These are phyloP conservation scores for Lasioglossum leucozonium DNA, from an alignment of 2,888 invertebrate species.

Conservation along the genomic window DNA sequence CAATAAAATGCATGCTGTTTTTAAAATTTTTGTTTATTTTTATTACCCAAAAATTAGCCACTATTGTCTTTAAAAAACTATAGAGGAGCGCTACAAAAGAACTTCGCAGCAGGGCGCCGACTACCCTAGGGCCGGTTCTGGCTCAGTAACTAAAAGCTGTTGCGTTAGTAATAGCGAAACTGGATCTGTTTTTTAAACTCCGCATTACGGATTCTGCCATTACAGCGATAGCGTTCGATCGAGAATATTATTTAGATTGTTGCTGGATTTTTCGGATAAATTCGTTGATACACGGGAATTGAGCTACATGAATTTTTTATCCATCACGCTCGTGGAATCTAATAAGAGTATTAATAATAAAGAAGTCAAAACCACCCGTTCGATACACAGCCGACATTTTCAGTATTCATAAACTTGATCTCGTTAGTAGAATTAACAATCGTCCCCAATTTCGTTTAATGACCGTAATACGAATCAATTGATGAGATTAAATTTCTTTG, in stretches of 20 bases:
- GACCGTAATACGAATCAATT: neutral
- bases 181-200: conserved; percentile 17
- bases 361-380: neutral
- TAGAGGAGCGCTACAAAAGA: too few species aligned
- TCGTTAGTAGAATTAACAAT: neutral
- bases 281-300: neutral
- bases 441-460: neutral
- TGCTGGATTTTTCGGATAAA: neutral
- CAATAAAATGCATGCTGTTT: too few species aligned
- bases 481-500: neutral
- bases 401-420: neutral
- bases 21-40: too few species aligned
- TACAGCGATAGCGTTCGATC: neutral
- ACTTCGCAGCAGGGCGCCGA: too few species aligned
- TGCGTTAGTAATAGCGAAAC: conserved; percentile 12
- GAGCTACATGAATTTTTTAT: neutral
- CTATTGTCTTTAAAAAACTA: too few species aligned
- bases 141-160: neutral
- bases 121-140: too few species aligned
- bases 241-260: neutral
- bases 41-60: too few species aligned
- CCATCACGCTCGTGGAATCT: neutral
- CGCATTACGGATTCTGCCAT: neutral
- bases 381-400: neutral
- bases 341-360: neutral